Evolutionary conservation across 2,113 vertebrate genomes (phyloP).

Genomic region (Eolophus roseicapilla): DNA sequence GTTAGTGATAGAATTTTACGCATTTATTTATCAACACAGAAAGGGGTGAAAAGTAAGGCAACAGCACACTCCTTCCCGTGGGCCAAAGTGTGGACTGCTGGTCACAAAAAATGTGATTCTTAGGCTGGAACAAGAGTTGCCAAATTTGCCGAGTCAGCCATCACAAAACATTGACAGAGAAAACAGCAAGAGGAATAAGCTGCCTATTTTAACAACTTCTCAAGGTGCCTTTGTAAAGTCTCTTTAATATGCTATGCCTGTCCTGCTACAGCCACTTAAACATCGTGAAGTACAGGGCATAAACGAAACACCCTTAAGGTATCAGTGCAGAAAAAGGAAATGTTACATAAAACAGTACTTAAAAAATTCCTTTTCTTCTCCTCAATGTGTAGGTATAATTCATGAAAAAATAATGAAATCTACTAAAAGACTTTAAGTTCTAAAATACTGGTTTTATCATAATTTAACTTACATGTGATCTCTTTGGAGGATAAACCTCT

Average conservation of each 20-base stretch:
- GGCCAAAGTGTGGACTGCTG: neutral
- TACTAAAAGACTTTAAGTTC: neutral
- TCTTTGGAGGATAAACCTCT: neutral
- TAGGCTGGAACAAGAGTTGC: neutral
- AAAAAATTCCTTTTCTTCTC: neutral
- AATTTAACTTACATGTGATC: neutral
- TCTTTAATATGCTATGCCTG: neutral
- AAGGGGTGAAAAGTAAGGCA: neutral
- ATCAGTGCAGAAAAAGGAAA: neutral
- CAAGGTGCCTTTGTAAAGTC: slow-evolving; percentile 40
- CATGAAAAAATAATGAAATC: neutral
- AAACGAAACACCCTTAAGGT: neutral
- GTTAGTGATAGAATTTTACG: neutral
- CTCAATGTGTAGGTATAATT: neutral
- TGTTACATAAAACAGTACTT: neutral
- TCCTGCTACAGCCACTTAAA: slow-evolving; percentile 12
- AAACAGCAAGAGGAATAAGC: neutral
- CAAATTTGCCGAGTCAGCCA: neutral
- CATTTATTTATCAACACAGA: neutral
- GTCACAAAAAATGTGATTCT: neutral
- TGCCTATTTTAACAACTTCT: neutral
- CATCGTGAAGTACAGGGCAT: neutral
- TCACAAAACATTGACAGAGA: neutral
- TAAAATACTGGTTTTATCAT: neutral
- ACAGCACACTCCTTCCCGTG: neutral